Base-by-base conservation (phyloP, 2,888 invertebrate species). In the Galerucella calmariensis region DNA sequence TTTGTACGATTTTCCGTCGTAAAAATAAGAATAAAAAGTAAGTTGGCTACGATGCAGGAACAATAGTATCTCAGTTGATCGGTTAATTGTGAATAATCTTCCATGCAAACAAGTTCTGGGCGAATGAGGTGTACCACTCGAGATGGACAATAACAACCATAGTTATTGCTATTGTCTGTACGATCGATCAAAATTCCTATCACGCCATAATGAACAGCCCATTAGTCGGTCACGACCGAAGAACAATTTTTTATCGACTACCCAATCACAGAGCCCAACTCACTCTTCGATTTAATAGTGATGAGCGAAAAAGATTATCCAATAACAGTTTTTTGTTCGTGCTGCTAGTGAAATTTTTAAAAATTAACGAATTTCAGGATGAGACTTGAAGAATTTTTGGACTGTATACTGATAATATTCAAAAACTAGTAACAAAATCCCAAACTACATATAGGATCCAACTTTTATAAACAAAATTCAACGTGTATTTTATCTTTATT, bases 101-200 rank as follows among this genome's bases (percentile, higher is more conserved):
- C 59, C 59, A 69, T 69, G 69, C 59, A 69, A 69, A 69, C 69
- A 41, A 69, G 66, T 67, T 48, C 16, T 51, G 41, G 63, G 69
- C 20, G 58, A 58, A 10, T 35, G 48, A 62, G 20, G 51, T 20
- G 44, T 67, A 70, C 62, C 44, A 71, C 72, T 72, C 65, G 72
- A 72, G 61, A 72, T 72, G 72, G 72, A 75, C 72, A 62, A 73
- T 72, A 67, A 75, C 67, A 67, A 27, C 66, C 63, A 71, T 67
- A 73, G 69, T 65, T 61, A 67, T 53, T 69, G 72, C 72, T 66
- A 75, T 75, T 75, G 75, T 75, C 59, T 69, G 72, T 67, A 66
- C 72, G 66, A 75, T 75, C 72, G 72, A 75, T 75, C 75, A 75
- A 75, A 75, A 75, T 75, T 75, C 75, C 75, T 75, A 75, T 75